A percentile compares a stretch with the other conserved stretches of the same genome.
Evolutionary conservation across 2,888 invertebrate genomes (phyloP).

Genomic region (Agriopis marginaria): DNA sequence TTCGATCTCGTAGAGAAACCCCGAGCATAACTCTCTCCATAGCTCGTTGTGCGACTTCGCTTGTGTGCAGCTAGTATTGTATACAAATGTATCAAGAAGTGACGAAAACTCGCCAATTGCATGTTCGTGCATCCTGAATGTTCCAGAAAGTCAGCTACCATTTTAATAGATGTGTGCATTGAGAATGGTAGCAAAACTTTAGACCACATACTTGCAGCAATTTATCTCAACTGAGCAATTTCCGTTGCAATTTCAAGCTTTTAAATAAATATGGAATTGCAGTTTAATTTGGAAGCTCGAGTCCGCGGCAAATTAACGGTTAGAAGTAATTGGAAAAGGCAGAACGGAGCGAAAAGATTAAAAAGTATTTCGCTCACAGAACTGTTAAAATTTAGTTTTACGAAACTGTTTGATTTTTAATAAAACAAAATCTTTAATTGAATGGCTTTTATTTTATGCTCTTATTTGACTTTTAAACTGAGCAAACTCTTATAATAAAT

Average conservation of each 20-base stretch:
- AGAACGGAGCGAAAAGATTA: slow-evolving; percentile 13
- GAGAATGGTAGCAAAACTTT: slow-evolving; percentile 2
- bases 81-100: neutral
- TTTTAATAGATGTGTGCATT: slow-evolving; percentile 2
- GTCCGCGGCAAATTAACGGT: slow-evolving; percentile 33
- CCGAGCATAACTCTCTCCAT: no score
- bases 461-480: neutral
- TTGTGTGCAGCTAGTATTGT: no score
- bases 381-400: neutral
- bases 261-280: slow-evolving; percentile 42
- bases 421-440: no score
- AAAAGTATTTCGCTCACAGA: neutral
- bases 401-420: slow-evolving; percentile 3
- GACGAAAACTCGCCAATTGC: slow-evolving; percentile 6
- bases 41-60: no score
- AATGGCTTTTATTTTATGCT: neutral
- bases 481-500: neutral
- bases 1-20: no score
- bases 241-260: slow-evolving; percentile 46
- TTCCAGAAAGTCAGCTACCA: slow-evolving; percentile 1
- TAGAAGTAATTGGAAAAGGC: slow-evolving; percentile 34
- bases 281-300: slow-evolving; percentile 35
- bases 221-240: slow-evolving; percentile 45
- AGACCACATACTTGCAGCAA: slow-evolving; percentile 26
- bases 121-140: neutral